Conservation (phyloP, 2,888 invertebrate genomes). For the Eurois occulta region DNA sequence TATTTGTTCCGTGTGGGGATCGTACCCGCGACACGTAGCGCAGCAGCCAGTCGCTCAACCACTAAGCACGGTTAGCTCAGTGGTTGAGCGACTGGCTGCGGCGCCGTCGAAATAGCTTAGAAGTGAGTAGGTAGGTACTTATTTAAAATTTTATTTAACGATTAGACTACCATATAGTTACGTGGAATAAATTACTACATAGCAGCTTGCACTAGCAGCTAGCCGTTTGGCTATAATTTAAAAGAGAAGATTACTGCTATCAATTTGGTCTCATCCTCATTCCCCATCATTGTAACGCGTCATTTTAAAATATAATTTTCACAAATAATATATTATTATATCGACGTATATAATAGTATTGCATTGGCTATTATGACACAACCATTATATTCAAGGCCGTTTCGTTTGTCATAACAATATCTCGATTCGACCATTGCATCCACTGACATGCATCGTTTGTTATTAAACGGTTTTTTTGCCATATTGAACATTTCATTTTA, state of each 20-base stretch:
- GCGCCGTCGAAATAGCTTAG: not conserved
- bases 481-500: not conserved
- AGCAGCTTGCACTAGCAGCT: not conserved
- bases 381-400: slow-evolving; percentile 36
- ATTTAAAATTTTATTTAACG: not conserved
- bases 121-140: not conserved
- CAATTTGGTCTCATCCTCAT: not conserved
- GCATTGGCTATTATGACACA: slow-evolving; percentile 19
- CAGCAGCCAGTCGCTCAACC: too few species aligned
- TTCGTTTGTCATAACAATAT: slow-evolving; percentile 20
- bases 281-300: not conserved
- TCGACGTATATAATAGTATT: slow-evolving; percentile 34
- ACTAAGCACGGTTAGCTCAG: too few species aligned
- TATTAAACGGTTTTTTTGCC: slow-evolving; percentile 4
- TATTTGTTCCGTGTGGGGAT: not conserved
- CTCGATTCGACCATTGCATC: slow-evolving; percentile 30
- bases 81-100: too few species aligned
- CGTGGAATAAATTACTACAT: not conserved
- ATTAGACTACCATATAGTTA: not conserved
- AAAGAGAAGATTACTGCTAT: slow-evolving; percentile 15
- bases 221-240: not conserved
- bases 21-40: not conserved
- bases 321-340: slow-evolving; percentile 29
- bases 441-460: slow-evolving; percentile 10
- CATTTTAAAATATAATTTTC: slow-evolving; percentile 21